Evolutionary conservation across 2,113 vertebrate genomes (phyloP).

Genomic region (Amphilophus citrinellus): DNA sequence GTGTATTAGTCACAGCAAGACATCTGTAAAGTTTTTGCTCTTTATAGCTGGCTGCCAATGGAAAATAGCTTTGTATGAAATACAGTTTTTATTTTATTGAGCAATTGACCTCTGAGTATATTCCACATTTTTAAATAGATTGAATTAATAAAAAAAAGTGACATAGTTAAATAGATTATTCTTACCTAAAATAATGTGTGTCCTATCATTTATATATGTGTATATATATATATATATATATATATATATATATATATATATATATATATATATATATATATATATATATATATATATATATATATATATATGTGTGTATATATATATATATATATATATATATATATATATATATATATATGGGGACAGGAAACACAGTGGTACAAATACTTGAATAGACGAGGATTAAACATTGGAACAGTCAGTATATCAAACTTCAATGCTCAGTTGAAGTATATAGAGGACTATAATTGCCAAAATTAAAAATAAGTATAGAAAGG

Average conservation of each 20-base stretch:
- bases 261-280: no score
- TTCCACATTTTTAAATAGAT: background rate
- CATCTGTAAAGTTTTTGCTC: conserved; percentile 5
- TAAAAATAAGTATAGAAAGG: background rate
- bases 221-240: no score
- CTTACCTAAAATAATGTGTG: background rate
- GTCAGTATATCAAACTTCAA: background rate
- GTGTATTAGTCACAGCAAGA: conserved; percentile 18
- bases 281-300: no score
- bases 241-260: no score
- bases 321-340: no score
- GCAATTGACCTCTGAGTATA: background rate
- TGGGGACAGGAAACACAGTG: accelerated
- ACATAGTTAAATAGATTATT: background rate
- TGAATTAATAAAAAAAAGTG: background rate
- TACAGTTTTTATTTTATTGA: background rate
- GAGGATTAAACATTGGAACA: background rate
- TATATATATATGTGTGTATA: no score
- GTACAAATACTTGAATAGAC: background rate
- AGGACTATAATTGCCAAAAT: background rate
- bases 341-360: no score
- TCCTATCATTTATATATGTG: background rate
- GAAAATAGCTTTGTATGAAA: background rate
- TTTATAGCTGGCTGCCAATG: background rate
- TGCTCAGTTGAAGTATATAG: accelerated